A percentile compares a stretch with the other conserved stretches of the same genome.
Evolutionary conservation across 1,140 invertebrate genomes (phyloP).

Genomic region (Zaprionus lachaisei): DNA sequence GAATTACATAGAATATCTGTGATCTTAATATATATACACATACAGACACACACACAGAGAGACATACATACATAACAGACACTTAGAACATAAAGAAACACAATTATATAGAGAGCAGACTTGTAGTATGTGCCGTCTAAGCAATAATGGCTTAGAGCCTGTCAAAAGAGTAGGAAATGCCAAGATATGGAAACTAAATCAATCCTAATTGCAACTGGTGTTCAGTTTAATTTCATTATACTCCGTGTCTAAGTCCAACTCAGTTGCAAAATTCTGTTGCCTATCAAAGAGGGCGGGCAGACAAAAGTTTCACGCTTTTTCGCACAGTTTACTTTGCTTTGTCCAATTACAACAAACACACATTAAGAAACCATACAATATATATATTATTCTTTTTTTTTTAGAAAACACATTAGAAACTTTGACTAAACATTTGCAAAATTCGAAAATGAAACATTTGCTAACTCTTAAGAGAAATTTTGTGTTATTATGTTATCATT

Average conservation of each 20-base stretch:
- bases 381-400: slow-evolving; percentile 24
- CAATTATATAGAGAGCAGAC: slow-evolving; percentile 1
- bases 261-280: no score
- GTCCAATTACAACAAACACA: slow-evolving; percentile 20
- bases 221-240: not conserved
- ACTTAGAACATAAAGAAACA: not conserved
- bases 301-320: slow-evolving; percentile 22
- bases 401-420: slow-evolving; percentile 17
- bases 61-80: not conserved
- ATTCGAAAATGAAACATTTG: slow-evolving; percentile 23
- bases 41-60: not conserved
- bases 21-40: slow-evolving; percentile 84
- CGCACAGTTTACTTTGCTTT: slow-evolving; percentile 72
- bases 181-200: not conserved
- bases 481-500: slow-evolving; percentile 46
- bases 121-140: not conserved
- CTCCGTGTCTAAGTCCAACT: not conserved
- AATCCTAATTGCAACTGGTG: not conserved
- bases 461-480: slow-evolving; percentile 46
- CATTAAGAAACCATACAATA: slow-evolving; percentile 12
- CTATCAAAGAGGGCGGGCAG: slow-evolving; percentile 7
- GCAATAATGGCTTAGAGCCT: not conserved
- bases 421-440: slow-evolving; percentile 49
- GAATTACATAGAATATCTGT: slow-evolving; percentile 84
- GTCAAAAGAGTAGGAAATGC: not conserved